phyloP scores from a whole-genome alignment of 2,113 vertebrate genomes.

The Cyanoramphus novaezelandiae region DNA sequence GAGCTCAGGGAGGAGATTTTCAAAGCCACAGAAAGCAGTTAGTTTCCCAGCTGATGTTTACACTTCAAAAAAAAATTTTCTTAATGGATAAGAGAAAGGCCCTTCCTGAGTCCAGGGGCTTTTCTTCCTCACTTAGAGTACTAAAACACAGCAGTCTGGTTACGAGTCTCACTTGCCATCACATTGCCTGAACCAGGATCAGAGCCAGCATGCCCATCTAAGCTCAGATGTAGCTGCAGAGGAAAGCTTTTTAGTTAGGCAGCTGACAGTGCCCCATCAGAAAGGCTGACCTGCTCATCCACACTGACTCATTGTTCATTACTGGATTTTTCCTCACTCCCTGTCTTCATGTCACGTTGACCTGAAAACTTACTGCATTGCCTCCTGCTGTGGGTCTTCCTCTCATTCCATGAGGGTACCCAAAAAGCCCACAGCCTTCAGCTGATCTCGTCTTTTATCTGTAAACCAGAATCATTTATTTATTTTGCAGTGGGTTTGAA shows the following conservation, averaged over 20 bases:
- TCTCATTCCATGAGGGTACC: neutral
- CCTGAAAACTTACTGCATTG: neutral
- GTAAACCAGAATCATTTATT: neutral
- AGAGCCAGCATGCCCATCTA: rapidly evolving
- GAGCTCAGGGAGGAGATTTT: neutral
- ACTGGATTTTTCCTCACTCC: rapidly evolving
- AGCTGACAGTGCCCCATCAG: neutral
- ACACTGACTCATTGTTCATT: neutral
- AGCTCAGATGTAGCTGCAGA: neutral
- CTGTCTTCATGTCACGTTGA: rapidly evolving
- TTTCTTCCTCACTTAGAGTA: neutral
- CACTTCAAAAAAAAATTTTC: neutral
- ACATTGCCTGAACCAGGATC: neutral
- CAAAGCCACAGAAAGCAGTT: neutral
- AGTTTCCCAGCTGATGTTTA: neutral
- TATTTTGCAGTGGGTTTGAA: neutral
- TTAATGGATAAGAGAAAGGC: neutral
- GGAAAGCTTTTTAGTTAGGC: rapidly evolving
- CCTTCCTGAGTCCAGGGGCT: neutral
- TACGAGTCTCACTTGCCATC: neutral
- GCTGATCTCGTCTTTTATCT: neutral
- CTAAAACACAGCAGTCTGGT: neutral
- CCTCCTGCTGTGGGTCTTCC: neutral
- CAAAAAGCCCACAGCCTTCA: neutral
- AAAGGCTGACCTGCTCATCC: neutral